A percentile compares a stretch with the other conserved stretches of the same genome.
Conservation (phyloP, 2,797 vertebrate genomes). For the Brotula barbata region DNA sequence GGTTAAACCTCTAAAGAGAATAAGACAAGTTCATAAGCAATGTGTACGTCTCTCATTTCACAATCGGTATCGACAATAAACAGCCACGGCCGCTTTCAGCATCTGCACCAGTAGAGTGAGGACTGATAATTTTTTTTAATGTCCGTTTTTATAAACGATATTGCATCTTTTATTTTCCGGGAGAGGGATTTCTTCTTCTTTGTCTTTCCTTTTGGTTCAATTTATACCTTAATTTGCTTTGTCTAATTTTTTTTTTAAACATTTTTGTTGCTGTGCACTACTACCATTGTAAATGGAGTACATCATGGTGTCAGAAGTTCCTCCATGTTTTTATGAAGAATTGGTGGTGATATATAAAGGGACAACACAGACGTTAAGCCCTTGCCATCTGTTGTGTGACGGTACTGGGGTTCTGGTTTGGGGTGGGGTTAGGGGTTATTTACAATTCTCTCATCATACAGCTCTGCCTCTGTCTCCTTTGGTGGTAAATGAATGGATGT, state of each 20-base stretch:
- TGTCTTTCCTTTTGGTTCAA: conserved; percentile 44
- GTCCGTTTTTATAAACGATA: conserved; percentile 65
- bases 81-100: conserved; percentile 66
- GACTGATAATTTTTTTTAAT: conserved; percentile 70
- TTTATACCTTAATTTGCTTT: conserved; percentile 39
- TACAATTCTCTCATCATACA: conserved; percentile 34
- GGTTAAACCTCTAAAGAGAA: conserved; percentile 34
- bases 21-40: conserved; percentile 38
- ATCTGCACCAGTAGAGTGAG: conserved; percentile 61
- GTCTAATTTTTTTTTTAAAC: conserved; percentile 21
- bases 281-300: conserved; percentile 70
- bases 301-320: conserved; percentile 62
- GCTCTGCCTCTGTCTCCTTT: conserved; percentile 41
- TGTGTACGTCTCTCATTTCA: conserved; percentile 46
- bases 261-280: conserved; percentile 70
- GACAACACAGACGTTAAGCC: conserved; percentile 52
- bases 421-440: not conserved
- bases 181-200: conserved; percentile 56
- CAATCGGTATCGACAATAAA: conserved; percentile 67
- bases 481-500: conserved; percentile 25
- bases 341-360: conserved; percentile 64
- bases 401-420: conserved; percentile 56
- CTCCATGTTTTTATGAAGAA: conserved; percentile 66
- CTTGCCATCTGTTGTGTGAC: conserved; percentile 54
- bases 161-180: conserved; percentile 61